These are phyloP conservation scores for Ictalurus furcatus DNA, from an alignment of 2,113 vertebrate species.

Conservation along the genomic window DNA sequence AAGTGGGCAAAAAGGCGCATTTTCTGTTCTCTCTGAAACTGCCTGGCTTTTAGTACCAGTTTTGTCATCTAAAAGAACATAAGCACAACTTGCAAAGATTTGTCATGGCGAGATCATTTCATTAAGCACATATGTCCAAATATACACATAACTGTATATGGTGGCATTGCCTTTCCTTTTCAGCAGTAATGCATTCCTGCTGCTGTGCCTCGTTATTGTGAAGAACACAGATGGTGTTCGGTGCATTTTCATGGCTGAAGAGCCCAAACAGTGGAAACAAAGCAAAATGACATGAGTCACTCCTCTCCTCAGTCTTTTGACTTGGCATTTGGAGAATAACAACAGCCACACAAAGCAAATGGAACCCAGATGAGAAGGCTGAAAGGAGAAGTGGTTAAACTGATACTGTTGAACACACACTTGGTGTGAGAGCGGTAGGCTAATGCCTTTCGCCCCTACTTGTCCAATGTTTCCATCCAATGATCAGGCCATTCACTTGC, in stretches of 20 bases:
- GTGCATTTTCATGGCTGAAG: conserved; percentile 65
- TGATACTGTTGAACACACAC: conserved; percentile 63
- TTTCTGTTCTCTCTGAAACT: conserved; percentile 26
- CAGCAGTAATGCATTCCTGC: conserved; percentile 53
- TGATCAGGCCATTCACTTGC: conserved; percentile 75
- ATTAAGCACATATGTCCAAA: conserved; percentile 63
- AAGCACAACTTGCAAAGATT: conserved; percentile 43
- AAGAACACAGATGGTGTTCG: conserved; percentile 55
- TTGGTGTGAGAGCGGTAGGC: conserved; percentile 50
- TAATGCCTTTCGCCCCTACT: background rate
- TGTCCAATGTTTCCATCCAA: background rate
- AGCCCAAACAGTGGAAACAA: conserved; percentile 67
- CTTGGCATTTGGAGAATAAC: conserved; percentile 78
- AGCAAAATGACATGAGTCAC: conserved; percentile 76
- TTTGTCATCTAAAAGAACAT: conserved; percentile 40
- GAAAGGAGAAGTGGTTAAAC: conserved; percentile 59
- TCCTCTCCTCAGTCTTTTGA: conserved; percentile 70
- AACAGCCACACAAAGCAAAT: conserved; percentile 76
- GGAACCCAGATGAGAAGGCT: conserved; percentile 74
- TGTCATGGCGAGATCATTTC: conserved; percentile 55
- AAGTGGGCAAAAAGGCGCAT: conserved; percentile 21
- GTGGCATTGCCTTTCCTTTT: conserved; percentile 52
- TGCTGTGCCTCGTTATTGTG: conserved; percentile 58
- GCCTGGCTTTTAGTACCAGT: conserved; percentile 21
- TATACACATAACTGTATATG: conserved; percentile 61